These are phyloP conservation scores for Schizopygopsis malacanthus DNA, from an alignment of 2,797 vertebrate species.

Conservation along the genomic window DNA sequence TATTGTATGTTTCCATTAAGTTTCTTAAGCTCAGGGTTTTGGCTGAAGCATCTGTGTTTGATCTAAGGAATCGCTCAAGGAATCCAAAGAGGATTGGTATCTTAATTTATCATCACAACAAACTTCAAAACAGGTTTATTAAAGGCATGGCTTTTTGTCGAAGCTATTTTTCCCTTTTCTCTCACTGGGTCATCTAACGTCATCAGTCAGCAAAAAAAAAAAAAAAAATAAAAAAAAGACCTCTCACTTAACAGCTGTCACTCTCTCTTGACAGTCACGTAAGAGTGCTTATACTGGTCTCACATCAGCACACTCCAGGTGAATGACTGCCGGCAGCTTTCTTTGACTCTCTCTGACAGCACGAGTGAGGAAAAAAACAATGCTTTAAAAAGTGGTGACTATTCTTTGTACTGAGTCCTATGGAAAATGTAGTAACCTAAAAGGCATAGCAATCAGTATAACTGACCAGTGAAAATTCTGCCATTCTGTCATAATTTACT, in stretches of 20 bases:
- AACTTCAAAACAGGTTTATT: conserved; percentile 48
- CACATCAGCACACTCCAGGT: conserved; percentile 30
- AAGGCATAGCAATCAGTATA: background rate
- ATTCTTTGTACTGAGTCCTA: background rate
- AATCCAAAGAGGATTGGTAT: conserved; percentile 48
- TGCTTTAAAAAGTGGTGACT: conserved; percentile 4
- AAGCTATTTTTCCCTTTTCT: conserved; percentile 1
- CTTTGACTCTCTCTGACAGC: conserved; percentile 1
- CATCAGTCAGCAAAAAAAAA: background rate
- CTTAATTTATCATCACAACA: conserved; percentile 48
- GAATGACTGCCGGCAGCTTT: conserved; percentile 31
- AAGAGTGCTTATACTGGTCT: background rate
- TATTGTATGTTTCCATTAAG: conserved; percentile 41
- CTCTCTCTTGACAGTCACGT: conserved; percentile 18
- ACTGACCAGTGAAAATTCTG: background rate
- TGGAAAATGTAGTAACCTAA: background rate
- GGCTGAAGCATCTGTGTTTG: conserved; percentile 40
- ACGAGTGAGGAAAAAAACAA: background rate
- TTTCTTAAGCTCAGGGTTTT: conserved; percentile 14
- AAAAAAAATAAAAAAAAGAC: conserved; percentile 8
- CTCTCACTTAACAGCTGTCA: conserved; percentile 15
- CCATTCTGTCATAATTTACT: background rate
- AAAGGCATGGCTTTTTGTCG: conserved; percentile 19
- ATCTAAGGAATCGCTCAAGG: conserved; percentile 41
- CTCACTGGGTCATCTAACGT: conserved; percentile 32